Evolutionary conservation across 2,113 vertebrate species (phyloP).

Genomic region (Sylvia atricapilla): DNA sequence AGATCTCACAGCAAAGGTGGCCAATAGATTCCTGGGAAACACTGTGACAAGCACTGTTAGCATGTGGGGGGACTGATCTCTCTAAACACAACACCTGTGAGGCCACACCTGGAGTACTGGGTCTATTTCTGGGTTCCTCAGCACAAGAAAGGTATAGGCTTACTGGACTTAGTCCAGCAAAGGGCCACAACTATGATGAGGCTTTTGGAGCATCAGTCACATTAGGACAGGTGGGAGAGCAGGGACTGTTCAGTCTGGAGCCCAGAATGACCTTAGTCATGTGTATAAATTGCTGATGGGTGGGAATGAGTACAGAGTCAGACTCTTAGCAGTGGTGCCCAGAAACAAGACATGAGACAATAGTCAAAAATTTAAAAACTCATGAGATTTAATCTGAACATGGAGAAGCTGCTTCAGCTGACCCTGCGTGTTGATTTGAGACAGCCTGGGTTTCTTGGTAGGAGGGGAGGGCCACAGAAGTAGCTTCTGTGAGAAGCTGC

Average conservation of each 20-base stretch:
- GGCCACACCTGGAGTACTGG: not conserved
- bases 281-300: not conserved
- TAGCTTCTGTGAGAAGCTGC: not conserved
- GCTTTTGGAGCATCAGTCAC: not conserved
- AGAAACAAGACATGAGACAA: not conserved
- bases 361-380: accelerated
- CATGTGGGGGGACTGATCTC: not conserved
- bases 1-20: not conserved
- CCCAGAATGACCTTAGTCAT: not conserved
- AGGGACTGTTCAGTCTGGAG: not conserved
- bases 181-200: not conserved
- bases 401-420: not conserved
- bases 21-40: not conserved
- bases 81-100: not conserved
- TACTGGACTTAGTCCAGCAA: not conserved
- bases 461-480: accelerated
- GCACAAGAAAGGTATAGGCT: not conserved
- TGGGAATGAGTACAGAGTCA: not conserved
- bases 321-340: not conserved
- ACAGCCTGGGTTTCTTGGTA: not conserved
- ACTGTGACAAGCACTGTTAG: not conserved
- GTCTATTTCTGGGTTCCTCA: not conserved
- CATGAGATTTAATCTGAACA: not conserved
- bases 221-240: not conserved
- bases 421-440: not conserved